Evolutionary conservation across 2,888 invertebrate genomes (phyloP).

Genomic region (Oligia fasciuncula): DNA sequence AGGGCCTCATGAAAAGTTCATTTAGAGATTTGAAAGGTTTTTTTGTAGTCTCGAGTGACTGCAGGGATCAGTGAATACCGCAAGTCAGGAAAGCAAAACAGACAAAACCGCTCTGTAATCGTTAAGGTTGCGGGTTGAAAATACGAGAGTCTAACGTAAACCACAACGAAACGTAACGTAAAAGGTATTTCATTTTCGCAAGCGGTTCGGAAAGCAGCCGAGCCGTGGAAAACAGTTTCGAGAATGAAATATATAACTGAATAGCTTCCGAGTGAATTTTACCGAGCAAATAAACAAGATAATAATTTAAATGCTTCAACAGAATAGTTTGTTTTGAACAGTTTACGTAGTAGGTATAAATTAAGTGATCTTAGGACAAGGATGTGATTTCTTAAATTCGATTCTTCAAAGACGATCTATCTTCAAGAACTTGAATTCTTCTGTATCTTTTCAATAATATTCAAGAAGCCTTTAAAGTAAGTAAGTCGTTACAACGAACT

Average conservation of each 20-base stretch:
- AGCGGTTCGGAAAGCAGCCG: conserved; percentile 62
- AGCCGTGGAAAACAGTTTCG: conserved; percentile 59
- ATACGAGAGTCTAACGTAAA: conserved; percentile 66
- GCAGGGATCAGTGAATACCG: conserved; percentile 69
- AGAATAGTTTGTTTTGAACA: conserved; percentile 18
- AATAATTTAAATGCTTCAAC: conserved; percentile 41
- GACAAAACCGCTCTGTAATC: conserved; percentile 69
- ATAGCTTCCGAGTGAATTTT: conserved; percentile 43
- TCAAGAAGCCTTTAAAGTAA: not conserved
- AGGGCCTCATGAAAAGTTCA: conserved; percentile 75
- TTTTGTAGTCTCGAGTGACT: conserved; percentile 70
- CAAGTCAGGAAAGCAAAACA: conserved; percentile 72
- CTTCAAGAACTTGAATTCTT: not conserved
- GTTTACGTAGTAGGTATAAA: not conserved
- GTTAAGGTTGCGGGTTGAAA: conserved; percentile 69
- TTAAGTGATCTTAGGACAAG: conserved; percentile 9
- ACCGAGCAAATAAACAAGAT: conserved; percentile 53
- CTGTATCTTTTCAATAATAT: not conserved
- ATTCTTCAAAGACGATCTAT: not conserved
- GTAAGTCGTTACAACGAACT: not conserved
- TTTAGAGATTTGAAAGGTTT: conserved; percentile 76
- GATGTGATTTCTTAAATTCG: not conserved
- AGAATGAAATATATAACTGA: conserved; percentile 58
- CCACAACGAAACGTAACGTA: conserved; percentile 70
- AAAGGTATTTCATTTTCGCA: conserved; percentile 69